Base-by-base conservation (phyloP, 2,888 invertebrate species). In the Pachymerium ferrugineum region DNA sequence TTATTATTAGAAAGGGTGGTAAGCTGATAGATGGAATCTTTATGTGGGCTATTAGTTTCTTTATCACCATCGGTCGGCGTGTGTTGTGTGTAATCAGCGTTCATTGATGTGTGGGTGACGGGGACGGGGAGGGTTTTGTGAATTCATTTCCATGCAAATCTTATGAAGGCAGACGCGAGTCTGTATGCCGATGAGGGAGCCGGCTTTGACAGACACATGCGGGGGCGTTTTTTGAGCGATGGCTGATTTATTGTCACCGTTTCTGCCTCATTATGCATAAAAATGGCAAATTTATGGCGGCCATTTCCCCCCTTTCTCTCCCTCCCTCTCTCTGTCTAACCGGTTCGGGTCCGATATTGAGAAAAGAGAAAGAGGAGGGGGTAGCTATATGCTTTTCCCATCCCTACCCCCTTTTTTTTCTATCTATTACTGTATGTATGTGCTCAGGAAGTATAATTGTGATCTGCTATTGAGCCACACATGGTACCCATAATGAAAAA, bases 261-360 rank as follows among this genome's bases (percentile, higher is more conserved):
- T 75, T 75, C 75, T 75, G 74, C 74, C 71, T 74, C 75, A 75
- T 75, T 75, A 74, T 75, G 75, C 75, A 75, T 75, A 75, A 74
- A 75, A 75, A 75, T 75, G 75, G 75, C 75, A 75, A 75, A 75
- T 75, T 75, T 75, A 75, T 75, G 74, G 72, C 47, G 47, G 47
- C 54, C 72, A 54, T 72, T 72, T 71, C 33, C 70, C 62, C 62
- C 16, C 62, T 62, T 62, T 62, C 62, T 62, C 62, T 28, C 29
- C 14, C 67, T 6, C 19, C 67, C 25, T 30, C 16, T 29, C 69
- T 69, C 69, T 6, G 31, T 30, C 47, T 62, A 62, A 62, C 62
- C 62, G 62, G 62, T 28, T 62, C 62, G 25, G n/a, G 31, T 69
- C 69, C 69, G 31, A 69, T 69, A 33, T 33, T 33, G 69, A 69